phyloP scores from a whole-genome alignment of 2,888 invertebrate genomes.

The Corbicula japonica region DNA sequence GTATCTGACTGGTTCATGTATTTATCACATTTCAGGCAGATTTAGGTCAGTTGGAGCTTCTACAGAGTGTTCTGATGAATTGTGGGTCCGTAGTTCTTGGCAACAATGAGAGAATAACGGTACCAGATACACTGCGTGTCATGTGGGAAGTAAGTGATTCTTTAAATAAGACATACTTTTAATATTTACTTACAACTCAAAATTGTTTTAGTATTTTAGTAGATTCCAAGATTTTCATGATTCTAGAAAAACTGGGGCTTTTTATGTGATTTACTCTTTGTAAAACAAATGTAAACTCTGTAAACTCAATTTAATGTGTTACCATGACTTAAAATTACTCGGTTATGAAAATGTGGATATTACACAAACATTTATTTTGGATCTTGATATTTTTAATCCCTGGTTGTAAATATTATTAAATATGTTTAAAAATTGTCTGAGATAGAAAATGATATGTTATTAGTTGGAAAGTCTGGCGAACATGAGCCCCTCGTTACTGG shows the following conservation, averaged over 20 bases:
- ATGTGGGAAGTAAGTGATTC: conserved; percentile 84
- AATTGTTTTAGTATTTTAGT: not conserved
- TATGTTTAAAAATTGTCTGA: too few species aligned
- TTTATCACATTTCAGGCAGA: conserved; percentile 76
- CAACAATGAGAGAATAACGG: conserved; percentile 83
- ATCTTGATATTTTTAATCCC: too few species aligned
- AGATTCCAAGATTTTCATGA: not conserved
- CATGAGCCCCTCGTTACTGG: conserved; percentile 82
- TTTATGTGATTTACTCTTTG: too few species aligned
- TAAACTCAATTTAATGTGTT: too few species aligned
- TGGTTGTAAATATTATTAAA: too few species aligned
- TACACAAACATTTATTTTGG: too few species aligned
- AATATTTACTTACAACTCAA: not conserved
- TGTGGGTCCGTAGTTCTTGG: conserved; percentile 83
- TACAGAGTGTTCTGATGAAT: conserved; percentile 81
- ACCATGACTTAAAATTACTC: too few species aligned
- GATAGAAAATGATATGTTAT: too few species aligned
- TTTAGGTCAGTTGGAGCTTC: conserved; percentile 82
- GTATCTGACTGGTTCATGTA: too few species aligned
- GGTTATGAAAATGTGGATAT: too few species aligned
- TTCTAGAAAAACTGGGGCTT: too few species aligned
- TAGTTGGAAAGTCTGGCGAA: conserved; percentile 82
- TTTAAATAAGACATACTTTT: not conserved
- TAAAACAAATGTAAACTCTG: too few species aligned
- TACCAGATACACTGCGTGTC: conserved; percentile 83